phyloP scores from a whole-genome alignment of 2,888 invertebrate species.

The Chesias legatella region DNA sequence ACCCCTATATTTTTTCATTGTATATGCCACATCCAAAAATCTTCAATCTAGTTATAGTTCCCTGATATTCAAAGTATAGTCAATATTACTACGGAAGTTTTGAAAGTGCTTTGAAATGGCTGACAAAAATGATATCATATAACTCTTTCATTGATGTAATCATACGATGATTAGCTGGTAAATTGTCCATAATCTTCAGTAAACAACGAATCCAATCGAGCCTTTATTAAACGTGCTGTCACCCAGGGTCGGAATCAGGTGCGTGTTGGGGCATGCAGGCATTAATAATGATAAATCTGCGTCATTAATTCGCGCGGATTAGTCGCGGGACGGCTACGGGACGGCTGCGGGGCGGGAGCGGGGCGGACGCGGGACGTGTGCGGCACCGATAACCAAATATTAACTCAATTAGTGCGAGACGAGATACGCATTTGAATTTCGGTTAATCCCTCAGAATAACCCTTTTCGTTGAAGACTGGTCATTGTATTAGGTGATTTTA shows the following conservation, averaged over 20 bases:
- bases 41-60: no score
- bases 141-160: no score
- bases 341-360: constrained; percentile 7
- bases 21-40: no score
- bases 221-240: constrained; percentile 4
- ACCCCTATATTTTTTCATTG: no score
- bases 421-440: constrained; percentile 56
- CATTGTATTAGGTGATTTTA: no score
- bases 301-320: constrained; percentile 76
- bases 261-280: constrained; percentile 59
- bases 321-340: constrained; percentile 50
- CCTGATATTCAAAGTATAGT: no score
- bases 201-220: background rate
- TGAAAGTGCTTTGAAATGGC: no score
- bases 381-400: constrained; percentile 79
- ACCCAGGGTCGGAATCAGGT: constrained; percentile 53
- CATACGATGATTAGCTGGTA: no score
- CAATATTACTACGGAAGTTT: no score
- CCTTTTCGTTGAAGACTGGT: constrained; percentile 17
- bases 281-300: constrained; percentile 79
- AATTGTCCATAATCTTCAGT: no score
- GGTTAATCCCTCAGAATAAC: constrained; percentile 56
- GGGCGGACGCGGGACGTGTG: constrained; percentile 51
- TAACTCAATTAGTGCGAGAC: constrained; percentile 78
- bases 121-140: no score